Evolutionary conservation across 2,113 vertebrate genomes (phyloP), one percentile per base, ranked within the genome.

Genomic region (Prinia subflava): DNA sequence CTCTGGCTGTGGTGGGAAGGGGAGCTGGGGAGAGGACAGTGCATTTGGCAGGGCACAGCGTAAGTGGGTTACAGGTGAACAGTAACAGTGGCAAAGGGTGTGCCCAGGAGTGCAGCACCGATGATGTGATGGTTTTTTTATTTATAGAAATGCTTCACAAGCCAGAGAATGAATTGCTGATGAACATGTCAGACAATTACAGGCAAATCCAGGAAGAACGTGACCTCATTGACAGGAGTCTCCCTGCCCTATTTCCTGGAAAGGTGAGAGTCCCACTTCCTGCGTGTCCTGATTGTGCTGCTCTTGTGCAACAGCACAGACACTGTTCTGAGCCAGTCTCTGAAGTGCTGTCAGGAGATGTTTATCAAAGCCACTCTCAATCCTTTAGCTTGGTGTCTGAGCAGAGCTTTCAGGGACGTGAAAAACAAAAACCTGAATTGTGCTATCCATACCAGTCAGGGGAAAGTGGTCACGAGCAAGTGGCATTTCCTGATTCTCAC

Each of bases 171-270:
- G 94, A 97, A 47, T 90, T 99, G 69, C 90, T 99, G 94, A 99
- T 99, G 99, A 99, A 97, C 88, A 31, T 95, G 23, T 96, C 97
- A 0, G 97, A 98, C n/a, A 14, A 90, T 90, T 99, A 99, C 95
- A 97, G 99, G 85, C 96, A 94, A 88, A 97, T 97, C 39, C 98
- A 98, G 97, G 99, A 99, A 88, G 98, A 98, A 71, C 97, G 97
- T 67, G 97, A 98, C 25, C 60, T 98, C 79, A 97, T 99, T 52
- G 98, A 98, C 90, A 96, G 92, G 25, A 83, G 60, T 25, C 96
- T 99, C 81, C 98, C 98, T 13, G 94, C 98, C 33, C 92, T 98
- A 31, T 95, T 98, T 60, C 81, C 95, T 78, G 98, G 98, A 91
- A 99, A 99, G 97, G 99, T 98, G 93, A 95, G 95, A 55, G 22